Base-by-base conservation (phyloP, 2,888 invertebrate species). In the Drosophila quinaria region DNA sequence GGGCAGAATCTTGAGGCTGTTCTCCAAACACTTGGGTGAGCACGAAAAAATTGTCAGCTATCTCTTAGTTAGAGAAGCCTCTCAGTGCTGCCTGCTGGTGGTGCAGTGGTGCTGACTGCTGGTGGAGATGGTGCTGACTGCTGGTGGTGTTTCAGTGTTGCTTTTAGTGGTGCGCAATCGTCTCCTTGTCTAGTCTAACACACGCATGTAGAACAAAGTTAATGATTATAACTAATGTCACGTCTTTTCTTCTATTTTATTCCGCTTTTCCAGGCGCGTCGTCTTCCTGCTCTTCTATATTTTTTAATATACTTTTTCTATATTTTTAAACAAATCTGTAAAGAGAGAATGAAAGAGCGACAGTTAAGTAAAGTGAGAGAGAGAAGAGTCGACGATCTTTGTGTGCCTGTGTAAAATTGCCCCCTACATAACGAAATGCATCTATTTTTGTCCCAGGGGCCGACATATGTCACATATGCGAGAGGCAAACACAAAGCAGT, bases 1-100 rank as follows among this genome's bases (percentile, higher is more conserved):
- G 84, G 91, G 90, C 72, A 91, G 90, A 91, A 91, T 91, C 83
- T 90, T 91, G 91, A 84, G 81, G 84, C 84, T 85, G 84, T 85
- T 80, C 15, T 64, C 35, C 35, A 46, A 47, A 31, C 29, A 65
- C 68, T 44, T 64, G 58, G 56, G 19, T 33, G 44, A 33, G 42
- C 33, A 35, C 15, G 25, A 42, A 59, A 47, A 17, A 11, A 13
- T 25, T 25, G 35, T 31, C 11, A 35, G 33, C 33, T 35, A n/a
- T 37, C 37, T 37, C 29, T 25, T 11, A 3, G 9, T 8, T 42
- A 15, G 46, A 46, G 33, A 44, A n/a, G 17, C 31, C 25, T 8
- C 29, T 42, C 31, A 55, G 19, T 33, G 56, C 33, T n/a, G 44
- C 5, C n/a, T 37, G 19, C 11, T 35, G 51, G n/a, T 51, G 55